A percentile compares a stretch with the other conserved stretches of the same genome.
Evolutionary conservation across 2,113 vertebrate genomes (phyloP).

Genomic region (Daubentonia madagascariensis): DNA sequence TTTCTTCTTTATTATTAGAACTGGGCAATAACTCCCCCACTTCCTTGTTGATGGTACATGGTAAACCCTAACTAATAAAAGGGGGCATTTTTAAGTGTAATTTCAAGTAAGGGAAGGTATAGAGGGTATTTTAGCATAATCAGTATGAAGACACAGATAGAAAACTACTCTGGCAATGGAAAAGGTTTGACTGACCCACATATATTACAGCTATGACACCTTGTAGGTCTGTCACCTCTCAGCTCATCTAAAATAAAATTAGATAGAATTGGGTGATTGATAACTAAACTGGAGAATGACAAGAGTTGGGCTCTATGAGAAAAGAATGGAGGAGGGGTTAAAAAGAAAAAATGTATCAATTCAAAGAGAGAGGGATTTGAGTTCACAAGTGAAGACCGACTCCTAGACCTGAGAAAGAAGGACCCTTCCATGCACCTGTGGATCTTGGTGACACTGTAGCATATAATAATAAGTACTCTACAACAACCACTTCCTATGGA

Average conservation of each 20-base stretch:
- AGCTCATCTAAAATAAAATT: background rate
- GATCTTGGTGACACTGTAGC: background rate
- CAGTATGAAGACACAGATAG: background rate
- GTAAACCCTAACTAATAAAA: background rate
- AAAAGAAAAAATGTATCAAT: background rate
- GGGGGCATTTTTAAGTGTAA: background rate
- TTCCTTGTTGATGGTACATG: background rate
- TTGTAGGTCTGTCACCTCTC: background rate
- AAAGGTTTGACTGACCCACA: background rate
- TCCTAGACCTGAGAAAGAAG: background rate
- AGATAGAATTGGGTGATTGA: background rate
- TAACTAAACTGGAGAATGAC: background rate
- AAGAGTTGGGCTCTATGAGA: background rate
- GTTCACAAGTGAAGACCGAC: background rate
- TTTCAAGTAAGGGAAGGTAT: background rate
- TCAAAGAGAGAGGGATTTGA: background rate
- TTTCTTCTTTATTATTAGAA: background rate
- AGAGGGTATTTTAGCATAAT: background rate
- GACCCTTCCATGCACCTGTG: accelerated
- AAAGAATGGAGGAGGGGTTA: background rate
- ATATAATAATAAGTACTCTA: background rate
- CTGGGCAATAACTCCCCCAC: background rate
- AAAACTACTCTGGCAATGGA: background rate
- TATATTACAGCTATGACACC: background rate
- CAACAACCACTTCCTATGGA: background rate